A percentile compares a stretch with the other conserved stretches of the same genome.
Conservation (phyloP, 1,140 invertebrate species). For the Pseudomyrmex gracilis region DNA sequence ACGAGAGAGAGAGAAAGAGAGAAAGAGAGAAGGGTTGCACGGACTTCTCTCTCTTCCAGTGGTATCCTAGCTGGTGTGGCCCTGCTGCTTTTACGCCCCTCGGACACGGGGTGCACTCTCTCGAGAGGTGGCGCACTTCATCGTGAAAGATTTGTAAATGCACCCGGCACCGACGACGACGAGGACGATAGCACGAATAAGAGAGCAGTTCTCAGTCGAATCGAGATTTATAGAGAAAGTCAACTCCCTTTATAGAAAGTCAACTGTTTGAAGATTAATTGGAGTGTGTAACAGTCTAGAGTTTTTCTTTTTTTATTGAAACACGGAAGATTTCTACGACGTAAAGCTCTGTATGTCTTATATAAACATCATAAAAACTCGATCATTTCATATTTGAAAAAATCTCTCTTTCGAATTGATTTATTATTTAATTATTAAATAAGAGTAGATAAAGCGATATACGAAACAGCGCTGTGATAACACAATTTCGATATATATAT, state of each 20-base stretch:
- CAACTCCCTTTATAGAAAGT: neutral
- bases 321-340: too few species aligned
- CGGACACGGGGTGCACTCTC: constrained; percentile 26
- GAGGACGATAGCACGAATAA: constrained; percentile 8
- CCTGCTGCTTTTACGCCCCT: constrained; percentile 8
- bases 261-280: neutral
- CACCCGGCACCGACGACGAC: neutral
- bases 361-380: too few species aligned
- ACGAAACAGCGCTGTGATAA: too few species aligned
- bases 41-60: neutral
- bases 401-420: too few species aligned
- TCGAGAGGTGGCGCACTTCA: constrained; percentile 25
- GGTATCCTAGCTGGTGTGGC: neutral
- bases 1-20: too few species aligned
- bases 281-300: too few species aligned
- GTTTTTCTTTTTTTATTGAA: neutral
- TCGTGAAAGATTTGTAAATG: constrained; percentile 37
- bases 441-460: too few species aligned
- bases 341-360: too few species aligned
- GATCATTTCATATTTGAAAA: too few species aligned
- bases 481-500: too few species aligned
- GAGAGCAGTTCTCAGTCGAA: neutral
- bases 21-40: neutral
- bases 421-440: too few species aligned
- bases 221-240: neutral